phyloP scores from a whole-genome alignment of 2,888 invertebrate species.

The Callyntrura guangdongensis region DNA sequence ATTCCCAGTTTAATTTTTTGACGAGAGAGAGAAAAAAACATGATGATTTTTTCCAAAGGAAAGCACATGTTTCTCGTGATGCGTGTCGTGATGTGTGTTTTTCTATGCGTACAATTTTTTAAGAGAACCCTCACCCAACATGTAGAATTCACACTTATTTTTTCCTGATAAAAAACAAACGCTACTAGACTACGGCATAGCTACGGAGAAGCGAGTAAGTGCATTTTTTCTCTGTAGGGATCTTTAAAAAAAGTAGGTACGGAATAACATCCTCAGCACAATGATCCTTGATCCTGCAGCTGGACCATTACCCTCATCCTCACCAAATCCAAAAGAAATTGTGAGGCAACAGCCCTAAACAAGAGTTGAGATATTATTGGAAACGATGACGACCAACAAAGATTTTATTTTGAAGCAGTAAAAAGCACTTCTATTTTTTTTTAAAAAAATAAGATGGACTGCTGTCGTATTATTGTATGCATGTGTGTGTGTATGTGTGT shows the following conservation, averaged over 20 bases:
- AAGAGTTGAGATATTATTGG: neutral
- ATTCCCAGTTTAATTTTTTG: too few relatives aligned
- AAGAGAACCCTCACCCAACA: neutral
- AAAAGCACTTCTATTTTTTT: constrained; percentile 17
- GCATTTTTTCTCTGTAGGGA: too few relatives aligned
- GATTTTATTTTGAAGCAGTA: neutral
- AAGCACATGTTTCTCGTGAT: too few relatives aligned
- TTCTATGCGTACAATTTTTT: neutral
- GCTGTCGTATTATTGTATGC: neutral
- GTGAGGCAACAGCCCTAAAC: neutral
- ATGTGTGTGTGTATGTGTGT: constrained; percentile 22
- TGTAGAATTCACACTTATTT: too few relatives aligned
- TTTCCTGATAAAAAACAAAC: too few relatives aligned
- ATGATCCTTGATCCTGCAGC: neutral
- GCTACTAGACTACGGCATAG: too few relatives aligned
- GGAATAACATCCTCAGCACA: neutral
- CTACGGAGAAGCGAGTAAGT: too few relatives aligned
- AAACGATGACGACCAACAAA: neutral
- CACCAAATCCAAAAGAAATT: neutral
- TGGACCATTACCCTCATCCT: neutral
- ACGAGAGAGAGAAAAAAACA: too few relatives aligned
- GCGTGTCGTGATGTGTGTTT: too few relatives aligned
- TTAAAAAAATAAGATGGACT: neutral
- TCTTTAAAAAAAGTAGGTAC: too few relatives aligned
- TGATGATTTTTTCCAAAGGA: too few relatives aligned